Percentiles rank a stretch among this genome's conserved stretches.
phyloP scores from a whole-genome alignment of 2,797 vertebrate genomes.

The Paratrypauchen microcephalus region DNA sequence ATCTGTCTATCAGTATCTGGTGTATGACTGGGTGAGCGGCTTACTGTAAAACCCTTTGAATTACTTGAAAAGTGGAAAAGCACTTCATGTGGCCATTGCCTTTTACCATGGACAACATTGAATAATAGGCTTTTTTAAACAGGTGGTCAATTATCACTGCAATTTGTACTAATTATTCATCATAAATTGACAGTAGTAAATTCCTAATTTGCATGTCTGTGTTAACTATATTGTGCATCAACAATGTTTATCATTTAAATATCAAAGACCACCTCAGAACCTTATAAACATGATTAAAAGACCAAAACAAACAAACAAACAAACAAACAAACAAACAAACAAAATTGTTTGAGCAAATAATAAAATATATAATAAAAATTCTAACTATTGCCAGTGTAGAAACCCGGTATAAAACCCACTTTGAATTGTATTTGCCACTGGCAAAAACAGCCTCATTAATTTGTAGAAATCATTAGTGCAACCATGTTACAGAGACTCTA shows the following conservation, averaged over 20 bases:
- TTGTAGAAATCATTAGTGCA: constrained; percentile 2
- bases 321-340: neutral
- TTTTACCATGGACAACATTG: neutral
- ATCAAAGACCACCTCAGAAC: neutral
- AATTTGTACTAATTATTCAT: too few relatives aligned
- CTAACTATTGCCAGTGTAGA: neutral
- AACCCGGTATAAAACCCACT: neutral
- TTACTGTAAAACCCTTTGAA: too few relatives aligned
- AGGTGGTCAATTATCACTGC: too few relatives aligned
- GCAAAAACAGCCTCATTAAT: constrained; percentile 6
- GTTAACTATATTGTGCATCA: neutral
- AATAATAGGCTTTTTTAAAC: neutral
- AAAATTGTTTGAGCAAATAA: neutral
- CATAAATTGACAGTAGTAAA: neutral
- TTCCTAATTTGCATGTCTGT: neutral
- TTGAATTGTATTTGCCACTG: neutral
- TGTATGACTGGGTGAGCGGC: too few relatives aligned
- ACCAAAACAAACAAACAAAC: neutral
- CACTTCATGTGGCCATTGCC: too few relatives aligned
- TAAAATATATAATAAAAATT: too few relatives aligned
- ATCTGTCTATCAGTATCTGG: too few relatives aligned
- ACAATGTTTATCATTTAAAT: neutral
- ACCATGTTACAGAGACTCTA: neutral
- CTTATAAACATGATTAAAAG: neutral
- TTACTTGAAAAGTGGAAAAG: too few relatives aligned